phyloP scores from a whole-genome alignment of 2,113 vertebrate species.

The Myodes glareolus region DNA sequence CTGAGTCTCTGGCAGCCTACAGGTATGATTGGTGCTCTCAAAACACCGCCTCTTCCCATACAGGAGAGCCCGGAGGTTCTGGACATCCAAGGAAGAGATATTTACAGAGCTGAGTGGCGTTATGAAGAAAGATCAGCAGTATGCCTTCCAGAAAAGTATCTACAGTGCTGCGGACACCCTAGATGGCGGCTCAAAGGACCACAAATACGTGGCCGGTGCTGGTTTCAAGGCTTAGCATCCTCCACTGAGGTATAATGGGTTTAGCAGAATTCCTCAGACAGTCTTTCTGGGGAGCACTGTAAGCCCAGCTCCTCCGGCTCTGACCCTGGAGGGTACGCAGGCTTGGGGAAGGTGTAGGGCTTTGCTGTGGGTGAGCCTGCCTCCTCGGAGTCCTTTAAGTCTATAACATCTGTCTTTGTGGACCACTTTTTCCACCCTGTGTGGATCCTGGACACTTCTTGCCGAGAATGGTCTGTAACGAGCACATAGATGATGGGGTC shows the following conservation, averaged over 20 bases:
- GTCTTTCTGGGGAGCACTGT: not conserved
- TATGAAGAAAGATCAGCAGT: rapidly evolving
- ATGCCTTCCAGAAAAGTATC: not conserved
- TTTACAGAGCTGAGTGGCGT: not conserved
- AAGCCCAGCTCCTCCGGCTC: rapidly evolving
- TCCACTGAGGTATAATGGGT: rapidly evolving
- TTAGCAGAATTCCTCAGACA: not conserved
- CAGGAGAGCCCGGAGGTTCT: rapidly evolving
- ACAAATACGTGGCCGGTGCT: rapidly evolving
- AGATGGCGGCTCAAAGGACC: rapidly evolving
- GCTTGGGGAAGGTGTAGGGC: rapidly evolving
- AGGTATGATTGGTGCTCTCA: rapidly evolving
- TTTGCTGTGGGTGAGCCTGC: rapidly evolving
- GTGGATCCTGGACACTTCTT: conserved; percentile 83
- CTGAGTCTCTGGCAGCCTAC: rapidly evolving
- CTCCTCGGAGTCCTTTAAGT: conserved; percentile 66
- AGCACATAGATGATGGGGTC: conserved; percentile 94
- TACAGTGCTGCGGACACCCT: rapidly evolving
- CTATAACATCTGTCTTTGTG: conserved; percentile 37
- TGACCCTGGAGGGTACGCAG: rapidly evolving
- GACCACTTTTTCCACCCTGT: conserved; percentile 66
- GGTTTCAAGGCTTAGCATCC: rapidly evolving
- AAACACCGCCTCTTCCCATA: rapidly evolving
- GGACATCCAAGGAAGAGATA: not conserved
- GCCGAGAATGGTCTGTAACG: conserved; percentile 86